Evolutionary conservation across 1,140 invertebrate genomes (phyloP).

Genomic region (Nomia melanderi): DNA sequence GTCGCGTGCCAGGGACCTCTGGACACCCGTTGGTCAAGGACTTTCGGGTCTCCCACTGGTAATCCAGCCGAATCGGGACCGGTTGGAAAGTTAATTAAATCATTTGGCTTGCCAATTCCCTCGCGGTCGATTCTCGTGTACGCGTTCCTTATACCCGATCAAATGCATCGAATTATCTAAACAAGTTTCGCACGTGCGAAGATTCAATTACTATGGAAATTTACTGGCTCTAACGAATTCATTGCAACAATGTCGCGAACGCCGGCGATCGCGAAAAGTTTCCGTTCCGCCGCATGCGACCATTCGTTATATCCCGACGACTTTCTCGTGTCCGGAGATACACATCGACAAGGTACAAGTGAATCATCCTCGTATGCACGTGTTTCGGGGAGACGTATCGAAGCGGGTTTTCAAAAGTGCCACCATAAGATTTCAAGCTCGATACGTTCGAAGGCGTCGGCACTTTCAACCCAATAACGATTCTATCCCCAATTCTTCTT

Average conservation of each 20-base stretch:
- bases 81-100: constrained; percentile 54
- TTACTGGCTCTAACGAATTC: background rate
- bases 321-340: constrained; percentile 6
- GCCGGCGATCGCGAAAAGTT: background rate
- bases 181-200: constrained; percentile 17
- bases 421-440: background rate
- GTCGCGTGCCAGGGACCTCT: constrained; percentile 20
- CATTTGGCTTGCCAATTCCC: constrained; percentile 16
- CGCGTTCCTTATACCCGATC: constrained; percentile 2
- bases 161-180: constrained; percentile 31
- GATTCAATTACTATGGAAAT: constrained; percentile 7
- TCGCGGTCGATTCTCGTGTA: too few relatives aligned
- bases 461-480: background rate
- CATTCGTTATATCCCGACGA: background rate
- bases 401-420: constrained; percentile 5
- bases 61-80: constrained; percentile 47
- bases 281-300: too few relatives aligned
- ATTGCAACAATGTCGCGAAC: background rate
- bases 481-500: constrained; percentile 15
- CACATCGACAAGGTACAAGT: background rate
- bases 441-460: background rate
- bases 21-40: constrained; percentile 33
- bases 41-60: constrained; percentile 41
- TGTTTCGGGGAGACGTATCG: constrained; percentile 1
- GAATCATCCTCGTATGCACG: background rate